Percentiles rank a stretch among this genome's conserved stretches.
phyloP scores from a whole-genome alignment of 2,113 vertebrate species.

The Tetrax tetrax region DNA sequence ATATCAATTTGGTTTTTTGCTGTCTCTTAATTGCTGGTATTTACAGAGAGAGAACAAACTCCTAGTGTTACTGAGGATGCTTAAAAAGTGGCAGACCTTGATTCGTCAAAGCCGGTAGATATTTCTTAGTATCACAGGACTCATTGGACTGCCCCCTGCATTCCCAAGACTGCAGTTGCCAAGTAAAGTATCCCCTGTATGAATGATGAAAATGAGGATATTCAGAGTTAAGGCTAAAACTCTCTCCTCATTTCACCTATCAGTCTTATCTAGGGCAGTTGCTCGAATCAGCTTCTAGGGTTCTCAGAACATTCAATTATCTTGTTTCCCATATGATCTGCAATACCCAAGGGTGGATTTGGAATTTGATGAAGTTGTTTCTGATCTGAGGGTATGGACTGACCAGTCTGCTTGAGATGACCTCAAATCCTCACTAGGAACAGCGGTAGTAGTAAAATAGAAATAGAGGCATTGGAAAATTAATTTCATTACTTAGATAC shows the following conservation, averaged over 20 bases:
- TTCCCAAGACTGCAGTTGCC: not conserved
- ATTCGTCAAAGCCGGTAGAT: not conserved
- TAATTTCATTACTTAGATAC: constrained; percentile 2
- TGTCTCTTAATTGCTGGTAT: not conserved
- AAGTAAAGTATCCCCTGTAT: not conserved
- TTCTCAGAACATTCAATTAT: constrained; percentile 65
- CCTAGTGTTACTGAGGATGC: not conserved
- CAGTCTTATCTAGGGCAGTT: constrained; percentile 58
- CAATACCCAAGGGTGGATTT: constrained; percentile 47
- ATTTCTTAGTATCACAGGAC: not conserved
- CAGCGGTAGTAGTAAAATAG: not conserved
- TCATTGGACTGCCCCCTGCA: not conserved
- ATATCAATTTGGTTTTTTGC: not conserved
- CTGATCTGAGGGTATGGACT: constrained; percentile 58
- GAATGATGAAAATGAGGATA: not conserved
- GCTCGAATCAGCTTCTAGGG: constrained; percentile 42
- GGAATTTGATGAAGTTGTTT: constrained; percentile 65
- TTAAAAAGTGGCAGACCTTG: not conserved
- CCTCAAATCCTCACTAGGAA: constrained; percentile 44
- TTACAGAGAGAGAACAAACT: not conserved
- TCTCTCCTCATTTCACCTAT: not conserved
- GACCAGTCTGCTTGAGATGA: constrained; percentile 45
- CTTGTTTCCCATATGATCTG: constrained; percentile 55
- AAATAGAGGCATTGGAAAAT: constrained; percentile 33
- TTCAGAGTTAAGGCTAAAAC: constrained; percentile 54